Conservation (phyloP, 2,113 vertebrate species). For the Xenotilapia caudafasciata region DNA sequence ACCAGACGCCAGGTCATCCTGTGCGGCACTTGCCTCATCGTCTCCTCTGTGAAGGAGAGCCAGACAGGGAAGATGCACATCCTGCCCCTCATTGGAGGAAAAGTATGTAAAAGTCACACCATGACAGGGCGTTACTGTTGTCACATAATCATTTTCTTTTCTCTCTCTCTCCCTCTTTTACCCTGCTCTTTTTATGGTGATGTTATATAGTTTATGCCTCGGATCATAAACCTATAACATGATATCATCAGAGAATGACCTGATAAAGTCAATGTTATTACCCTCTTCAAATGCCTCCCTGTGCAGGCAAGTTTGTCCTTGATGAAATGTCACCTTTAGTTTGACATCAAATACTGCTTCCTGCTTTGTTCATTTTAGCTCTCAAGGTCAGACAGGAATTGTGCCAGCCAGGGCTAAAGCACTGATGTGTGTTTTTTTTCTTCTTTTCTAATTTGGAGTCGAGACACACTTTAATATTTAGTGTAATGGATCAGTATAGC, state of each 20-base stretch:
- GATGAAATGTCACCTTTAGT: background rate
- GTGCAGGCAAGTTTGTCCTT: background rate
- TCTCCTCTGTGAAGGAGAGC: conserved; percentile 95
- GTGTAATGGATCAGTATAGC: background rate
- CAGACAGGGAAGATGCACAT: conserved; percentile 96
- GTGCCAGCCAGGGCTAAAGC: background rate
- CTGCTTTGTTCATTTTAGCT: background rate
- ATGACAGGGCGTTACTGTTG: background rate
- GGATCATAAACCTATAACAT: conserved; percentile 8
- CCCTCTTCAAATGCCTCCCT: background rate
- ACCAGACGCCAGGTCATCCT: conserved; percentile 93
- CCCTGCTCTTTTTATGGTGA: background rate
- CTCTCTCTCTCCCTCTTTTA: background rate
- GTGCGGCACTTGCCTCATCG: conserved; percentile 95
- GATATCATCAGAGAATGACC: background rate
- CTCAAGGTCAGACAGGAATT: background rate
- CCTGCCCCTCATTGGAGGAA: conserved; percentile 94
- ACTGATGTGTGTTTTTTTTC: background rate
- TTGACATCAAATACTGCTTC: background rate
- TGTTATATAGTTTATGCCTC: background rate
- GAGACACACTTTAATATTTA: background rate
- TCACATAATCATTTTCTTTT: background rate
- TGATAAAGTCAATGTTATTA: background rate
- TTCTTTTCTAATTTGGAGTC: conserved; percentile 9
- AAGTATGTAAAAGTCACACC: conserved; percentile 71